Base-by-base conservation (phyloP, 1,140 invertebrate genomes). In the Schlechtendalia chinensis region DNA sequence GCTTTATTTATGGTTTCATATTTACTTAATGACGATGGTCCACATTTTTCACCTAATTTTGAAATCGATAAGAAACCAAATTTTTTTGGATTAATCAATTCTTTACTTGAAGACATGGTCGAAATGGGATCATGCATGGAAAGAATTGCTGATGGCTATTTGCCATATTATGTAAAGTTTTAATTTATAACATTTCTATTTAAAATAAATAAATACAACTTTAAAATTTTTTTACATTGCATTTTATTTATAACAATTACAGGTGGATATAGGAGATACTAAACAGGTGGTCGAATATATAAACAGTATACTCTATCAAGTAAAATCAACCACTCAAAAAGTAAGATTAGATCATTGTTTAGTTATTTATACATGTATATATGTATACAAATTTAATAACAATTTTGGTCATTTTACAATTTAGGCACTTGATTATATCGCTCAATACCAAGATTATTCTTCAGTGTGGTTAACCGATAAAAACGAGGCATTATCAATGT, bases 401-500 rank as follows among this genome's bases (percentile, higher is more conserved):
- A n/a, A 56, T 56, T 56, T 56, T 10, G 16, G 19, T 27, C 56
- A 63, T 63, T 8, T 50, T 50, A 3, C 10, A 19, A 32, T 63
- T 77, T 27, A 67, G 85, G 84, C 83, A 81, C n/a, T 82, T 81
- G 72, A 81, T 82, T n/a, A 84, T 82, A 47, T 82, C 50, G 14
- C 16, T 67, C 69, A 80, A 63, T 50, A 83, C 83, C 82, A 83
- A 82, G 82, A 83, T 0, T 88, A 87, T 83, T 86, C 88, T 1
- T 92, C 91, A 85, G 83, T 93, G 2, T 93, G 92, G 92, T 84
- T 88, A 14, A 89, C 90, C 83, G 88, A 92, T 83, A 86, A 88
- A 39, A 85, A 89, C 54, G 87, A 90, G 81, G 90, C 90, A 83
- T 86, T 93, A 81, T 83, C 87, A 5, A 88, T 91, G 83, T 92